These are phyloP conservation scores for Theocolax elegans DNA, from an alignment of 1,140 invertebrate species.

Conservation along the genomic window DNA sequence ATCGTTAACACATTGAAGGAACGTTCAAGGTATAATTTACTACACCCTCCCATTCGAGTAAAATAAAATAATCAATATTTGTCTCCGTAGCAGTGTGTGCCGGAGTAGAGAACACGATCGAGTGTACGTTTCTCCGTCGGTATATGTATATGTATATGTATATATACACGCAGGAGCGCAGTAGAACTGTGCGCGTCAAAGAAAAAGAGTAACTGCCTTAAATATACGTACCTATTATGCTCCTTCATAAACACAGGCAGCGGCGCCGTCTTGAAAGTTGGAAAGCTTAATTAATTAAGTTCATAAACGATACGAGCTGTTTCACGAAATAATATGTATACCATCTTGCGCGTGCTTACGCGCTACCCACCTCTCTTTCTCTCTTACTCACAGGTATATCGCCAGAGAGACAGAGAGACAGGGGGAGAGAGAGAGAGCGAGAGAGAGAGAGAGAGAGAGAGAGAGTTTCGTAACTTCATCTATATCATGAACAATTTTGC, in stretches of 20 bases:
- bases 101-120: too few species aligned
- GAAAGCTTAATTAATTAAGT: conserved; percentile 33
- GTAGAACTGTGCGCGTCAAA: background rate
- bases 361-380: background rate
- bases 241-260: conserved; percentile 19
- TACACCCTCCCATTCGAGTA: too few species aligned
- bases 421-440: too few species aligned
- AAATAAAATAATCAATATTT: too few species aligned
- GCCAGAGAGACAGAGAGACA: too few species aligned
- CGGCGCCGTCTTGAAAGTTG: background rate
- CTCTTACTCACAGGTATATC: too few species aligned
- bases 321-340: conserved; percentile 17
- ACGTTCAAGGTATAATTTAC: too few species aligned
- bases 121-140: too few species aligned
- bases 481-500: conserved; percentile 25
- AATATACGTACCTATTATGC: conserved; percentile 8
- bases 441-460: background rate
- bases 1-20: too few species aligned
- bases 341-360: background rate
- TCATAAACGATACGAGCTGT: conserved; percentile 23
- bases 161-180: too few species aligned
- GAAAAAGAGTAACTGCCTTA: background rate
- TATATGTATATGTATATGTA: too few species aligned
- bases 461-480: background rate
- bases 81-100: too few species aligned